Conservation (phyloP, 1,140 invertebrate genomes). For the Achatina immaculata region DNA sequence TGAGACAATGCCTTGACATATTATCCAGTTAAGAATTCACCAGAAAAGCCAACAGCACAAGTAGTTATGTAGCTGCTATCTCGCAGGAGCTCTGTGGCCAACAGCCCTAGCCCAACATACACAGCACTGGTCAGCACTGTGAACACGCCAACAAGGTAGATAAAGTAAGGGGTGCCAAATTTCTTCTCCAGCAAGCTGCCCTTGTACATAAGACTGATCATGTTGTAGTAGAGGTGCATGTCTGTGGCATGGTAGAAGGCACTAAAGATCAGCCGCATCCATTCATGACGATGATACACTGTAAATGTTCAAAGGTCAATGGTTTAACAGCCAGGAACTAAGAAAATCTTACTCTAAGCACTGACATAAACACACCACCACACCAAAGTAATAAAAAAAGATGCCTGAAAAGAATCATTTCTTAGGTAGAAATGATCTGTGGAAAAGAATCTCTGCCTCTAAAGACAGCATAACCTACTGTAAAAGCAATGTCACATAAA, state of each 20-base stretch:
- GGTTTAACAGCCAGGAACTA: background rate
- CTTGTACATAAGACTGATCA: slow-evolving; percentile 80
- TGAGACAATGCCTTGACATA: too few species aligned
- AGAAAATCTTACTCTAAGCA: too few species aligned
- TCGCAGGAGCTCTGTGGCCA: slow-evolving; percentile 54
- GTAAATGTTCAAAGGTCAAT: slow-evolving; percentile 50
- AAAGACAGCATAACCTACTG: too few species aligned
- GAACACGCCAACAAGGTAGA: slow-evolving; percentile 74
- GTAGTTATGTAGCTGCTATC: slow-evolving; percentile 70
- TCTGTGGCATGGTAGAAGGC: slow-evolving; percentile 80
- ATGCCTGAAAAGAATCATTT: too few species aligned
- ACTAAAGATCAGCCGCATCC: slow-evolving; percentile 75
- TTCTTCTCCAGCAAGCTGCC: slow-evolving; percentile 74
- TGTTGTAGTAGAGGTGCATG: slow-evolving; percentile 83
- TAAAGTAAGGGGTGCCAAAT: slow-evolving; percentile 76
- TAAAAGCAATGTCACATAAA: too few species aligned
- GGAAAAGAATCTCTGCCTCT: too few species aligned
- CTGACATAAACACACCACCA: too few species aligned
- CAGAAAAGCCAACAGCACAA: slow-evolving; percentile 81
- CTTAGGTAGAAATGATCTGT: too few species aligned
- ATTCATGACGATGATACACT: slow-evolving; percentile 75
- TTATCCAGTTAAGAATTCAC: slow-evolving; percentile 62
- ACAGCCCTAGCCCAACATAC: slow-evolving; percentile 73
- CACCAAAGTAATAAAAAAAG: too few species aligned
- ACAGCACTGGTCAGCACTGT: slow-evolving; percentile 74